Percentiles rank a stretch among this genome's conserved stretches.
Evolutionary conservation across 2,113 vertebrate species (phyloP).

Genomic region (Panurus biarmicus): DNA sequence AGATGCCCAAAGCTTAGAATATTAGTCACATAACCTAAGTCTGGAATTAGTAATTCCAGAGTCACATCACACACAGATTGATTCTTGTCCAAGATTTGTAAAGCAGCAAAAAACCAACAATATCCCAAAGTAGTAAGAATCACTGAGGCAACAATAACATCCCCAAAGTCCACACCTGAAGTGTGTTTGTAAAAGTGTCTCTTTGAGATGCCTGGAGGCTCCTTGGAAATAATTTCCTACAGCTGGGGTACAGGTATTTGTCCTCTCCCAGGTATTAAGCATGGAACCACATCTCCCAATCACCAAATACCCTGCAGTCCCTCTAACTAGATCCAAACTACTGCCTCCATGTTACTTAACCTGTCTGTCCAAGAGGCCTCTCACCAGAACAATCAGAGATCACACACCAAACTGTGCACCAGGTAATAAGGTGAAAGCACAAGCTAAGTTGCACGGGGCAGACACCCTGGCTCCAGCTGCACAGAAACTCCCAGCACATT

Average conservation of each 20-base stretch:
- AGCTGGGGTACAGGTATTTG: background rate
- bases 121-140: background rate
- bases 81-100: background rate
- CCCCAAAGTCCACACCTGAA: background rate
- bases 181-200: background rate
- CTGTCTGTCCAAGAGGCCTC: background rate
- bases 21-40: background rate
- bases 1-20: background rate
- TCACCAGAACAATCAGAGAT: background rate
- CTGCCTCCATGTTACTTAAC: background rate
- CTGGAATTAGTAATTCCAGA: background rate
- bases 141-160: background rate
- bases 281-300: background rate
- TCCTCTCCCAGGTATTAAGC: background rate
- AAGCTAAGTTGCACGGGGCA: background rate
- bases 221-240: background rate
- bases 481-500: background rate
- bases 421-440: background rate
- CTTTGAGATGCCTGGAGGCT: background rate
- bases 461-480: background rate
- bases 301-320: background rate
- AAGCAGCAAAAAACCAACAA: background rate
- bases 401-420: background rate
- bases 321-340: background rate
- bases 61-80: background rate